Evolutionary conservation across 2,888 invertebrate genomes (phyloP).

Genomic region (Chironomus tentans): DNA sequence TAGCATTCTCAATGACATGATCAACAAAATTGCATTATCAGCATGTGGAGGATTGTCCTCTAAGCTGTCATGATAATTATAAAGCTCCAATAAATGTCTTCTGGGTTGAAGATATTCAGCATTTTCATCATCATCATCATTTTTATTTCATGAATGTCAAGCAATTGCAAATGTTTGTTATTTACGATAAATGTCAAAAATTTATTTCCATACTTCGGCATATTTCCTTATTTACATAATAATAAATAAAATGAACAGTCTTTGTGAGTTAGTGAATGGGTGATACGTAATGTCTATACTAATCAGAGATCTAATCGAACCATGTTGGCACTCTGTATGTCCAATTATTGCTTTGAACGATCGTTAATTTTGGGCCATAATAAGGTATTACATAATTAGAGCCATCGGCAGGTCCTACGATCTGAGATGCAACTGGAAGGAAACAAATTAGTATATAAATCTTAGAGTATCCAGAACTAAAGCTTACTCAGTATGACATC

Average conservation of each 20-base stretch:
- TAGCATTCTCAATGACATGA: too few species aligned
- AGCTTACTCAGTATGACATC: slow-evolving; percentile 73
- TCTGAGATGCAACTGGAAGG: slow-evolving; percentile 40
- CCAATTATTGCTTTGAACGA: slow-evolving; percentile 72
- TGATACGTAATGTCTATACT: too few species aligned
- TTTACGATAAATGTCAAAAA: too few species aligned
- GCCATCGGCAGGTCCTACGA: slow-evolving; percentile 89
- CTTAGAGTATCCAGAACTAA: neutral
- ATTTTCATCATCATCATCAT: too few species aligned
- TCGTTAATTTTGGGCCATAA: slow-evolving; percentile 78
- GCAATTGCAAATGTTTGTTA: neutral
- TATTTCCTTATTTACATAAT: neutral
- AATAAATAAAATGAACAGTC: neutral
- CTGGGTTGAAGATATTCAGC: too few species aligned
- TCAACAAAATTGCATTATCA: too few species aligned
- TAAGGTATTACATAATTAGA: slow-evolving; percentile 80
- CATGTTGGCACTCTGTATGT: slow-evolving; percentile 68
- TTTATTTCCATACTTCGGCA: neutral
- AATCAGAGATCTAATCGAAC: neutral
- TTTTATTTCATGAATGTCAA: too few species aligned
- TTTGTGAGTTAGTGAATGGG: neutral
- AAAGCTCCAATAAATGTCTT: too few species aligned
- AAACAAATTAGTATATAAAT: too few species aligned
- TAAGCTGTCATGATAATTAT: too few species aligned
- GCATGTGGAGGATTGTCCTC: too few species aligned